A percentile compares a stretch with the other conserved stretches of the same genome.
Evolutionary conservation across 1,140 invertebrate species (phyloP).

Genomic region (Neodiprion virginianus): DNA sequence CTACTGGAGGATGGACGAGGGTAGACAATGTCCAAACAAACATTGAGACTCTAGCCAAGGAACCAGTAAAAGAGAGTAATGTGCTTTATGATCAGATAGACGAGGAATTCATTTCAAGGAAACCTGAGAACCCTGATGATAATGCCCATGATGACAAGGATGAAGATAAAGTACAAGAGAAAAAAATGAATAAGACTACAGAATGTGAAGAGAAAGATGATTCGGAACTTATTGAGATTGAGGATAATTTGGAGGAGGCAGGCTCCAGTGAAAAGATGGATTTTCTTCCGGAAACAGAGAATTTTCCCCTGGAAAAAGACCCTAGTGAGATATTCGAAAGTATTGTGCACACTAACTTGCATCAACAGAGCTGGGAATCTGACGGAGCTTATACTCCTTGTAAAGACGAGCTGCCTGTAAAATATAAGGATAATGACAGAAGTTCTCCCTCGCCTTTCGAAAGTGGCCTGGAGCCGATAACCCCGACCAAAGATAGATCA

Average conservation of each 20-base stretch:
- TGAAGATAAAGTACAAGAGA: conserved; percentile 30
- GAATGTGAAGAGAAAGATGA: conserved; percentile 26
- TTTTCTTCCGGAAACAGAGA: conserved; percentile 20
- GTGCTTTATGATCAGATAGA: conserved; percentile 9
- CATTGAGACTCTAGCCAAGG: conserved; percentile 14
- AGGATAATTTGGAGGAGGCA: conserved; percentile 16
- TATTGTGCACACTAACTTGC: background rate
- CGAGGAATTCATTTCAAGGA: conserved; percentile 27
- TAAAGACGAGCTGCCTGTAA: conserved; percentile 52
- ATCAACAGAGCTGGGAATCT: conserved; percentile 45
- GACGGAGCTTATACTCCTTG: conserved; percentile 59
- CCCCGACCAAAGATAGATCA: conserved; percentile 46
- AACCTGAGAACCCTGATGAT: conserved; percentile 27
- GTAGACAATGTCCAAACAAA: conserved; percentile 24
- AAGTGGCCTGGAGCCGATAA: conserved; percentile 55
- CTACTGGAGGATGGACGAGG: conserved; percentile 24
- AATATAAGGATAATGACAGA: conserved; percentile 23
- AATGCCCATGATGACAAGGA: conserved; percentile 31
- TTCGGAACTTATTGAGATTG: conserved; percentile 20
- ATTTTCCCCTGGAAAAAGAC: conserved; percentile 11
- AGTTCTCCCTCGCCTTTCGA: conserved; percentile 28
- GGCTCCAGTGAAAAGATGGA: background rate
- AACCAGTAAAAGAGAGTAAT: conserved; percentile 11
- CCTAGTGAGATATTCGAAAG: background rate
- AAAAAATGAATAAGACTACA: conserved; percentile 29